These are phyloP conservation scores for Acleris laterana DNA, from an alignment of 2,888 invertebrate species.

Conservation along the genomic window DNA sequence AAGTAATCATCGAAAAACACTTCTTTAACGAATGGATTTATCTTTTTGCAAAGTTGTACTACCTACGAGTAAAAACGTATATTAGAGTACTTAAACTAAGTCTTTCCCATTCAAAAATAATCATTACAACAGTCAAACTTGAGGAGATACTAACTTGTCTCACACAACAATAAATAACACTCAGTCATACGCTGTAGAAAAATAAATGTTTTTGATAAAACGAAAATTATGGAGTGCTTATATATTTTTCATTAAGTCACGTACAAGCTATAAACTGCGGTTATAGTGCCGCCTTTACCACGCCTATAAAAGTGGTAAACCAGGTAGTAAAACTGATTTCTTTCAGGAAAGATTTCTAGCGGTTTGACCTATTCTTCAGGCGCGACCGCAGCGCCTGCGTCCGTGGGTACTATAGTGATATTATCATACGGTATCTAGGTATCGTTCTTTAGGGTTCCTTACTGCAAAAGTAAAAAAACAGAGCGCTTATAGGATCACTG, in stretches of 20 bases:
- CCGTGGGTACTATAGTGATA: not conserved
- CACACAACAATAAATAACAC: too few relatives aligned
- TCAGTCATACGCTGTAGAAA: too few relatives aligned
- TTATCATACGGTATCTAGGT: not conserved
- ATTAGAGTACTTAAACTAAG: too few relatives aligned
- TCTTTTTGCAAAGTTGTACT: not conserved
- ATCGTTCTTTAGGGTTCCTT: too few relatives aligned
- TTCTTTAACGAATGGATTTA: not conserved
- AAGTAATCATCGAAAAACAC: not conserved
- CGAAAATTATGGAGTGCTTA: not conserved
- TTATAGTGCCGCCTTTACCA: slow-evolving; percentile 13
- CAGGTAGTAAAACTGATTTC: slow-evolving; percentile 17
- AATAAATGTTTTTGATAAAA: not conserved
- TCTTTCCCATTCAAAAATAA: too few relatives aligned
- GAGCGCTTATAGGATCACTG: too few relatives aligned
- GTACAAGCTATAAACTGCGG: slow-evolving; percentile 2
- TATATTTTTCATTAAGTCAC: slow-evolving; percentile 22
- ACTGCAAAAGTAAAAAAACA: too few relatives aligned
- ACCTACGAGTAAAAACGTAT: too few relatives aligned
- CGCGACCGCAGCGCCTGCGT: not conserved
- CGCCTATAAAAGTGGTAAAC: slow-evolving; percentile 18
- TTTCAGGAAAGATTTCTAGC: slow-evolving; percentile 7
- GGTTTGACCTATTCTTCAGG: slow-evolving; percentile 1
- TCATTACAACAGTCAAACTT: too few relatives aligned
- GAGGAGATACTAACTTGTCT: too few relatives aligned